Percentiles rank a stretch among this genome's conserved stretches.
These are phyloP conservation scores for Drosophila quinaria DNA, from an alignment of 2,888 invertebrate species.

Conservation along the genomic window DNA sequence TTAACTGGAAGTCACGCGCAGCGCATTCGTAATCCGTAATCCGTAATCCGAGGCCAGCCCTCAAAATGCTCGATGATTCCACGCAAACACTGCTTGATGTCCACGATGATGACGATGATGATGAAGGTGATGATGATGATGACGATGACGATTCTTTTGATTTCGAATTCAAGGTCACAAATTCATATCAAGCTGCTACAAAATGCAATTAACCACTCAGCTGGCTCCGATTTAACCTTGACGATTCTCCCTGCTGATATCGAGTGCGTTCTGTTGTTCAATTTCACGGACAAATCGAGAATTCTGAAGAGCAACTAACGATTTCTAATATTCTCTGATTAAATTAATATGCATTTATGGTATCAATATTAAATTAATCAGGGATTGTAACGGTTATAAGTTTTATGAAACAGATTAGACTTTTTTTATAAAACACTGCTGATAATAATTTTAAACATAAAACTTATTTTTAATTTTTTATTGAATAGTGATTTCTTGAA, in stretches of 20 bases:
- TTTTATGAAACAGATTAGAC: no score
- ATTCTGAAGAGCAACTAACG: conserved; percentile 13
- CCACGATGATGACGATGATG: conserved; percentile 3
- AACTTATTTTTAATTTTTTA: no score
- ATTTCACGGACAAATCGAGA: not conserved
- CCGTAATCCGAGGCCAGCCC: conserved; percentile 62
- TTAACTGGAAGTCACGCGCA: conserved; percentile 81
- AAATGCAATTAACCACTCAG: conserved; percentile 46
- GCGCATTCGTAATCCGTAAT: conserved; percentile 78
- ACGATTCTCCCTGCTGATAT: conserved; percentile 25
- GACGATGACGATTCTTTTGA: conserved; percentile 19
- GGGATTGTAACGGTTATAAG: no score
- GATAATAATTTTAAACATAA: no score
- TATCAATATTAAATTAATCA: no score
- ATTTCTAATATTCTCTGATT: not conserved
- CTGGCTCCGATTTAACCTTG: conserved; percentile 28
- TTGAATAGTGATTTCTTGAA: no score
- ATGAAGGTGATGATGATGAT: conserved; percentile 3
- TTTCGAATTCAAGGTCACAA: conserved; percentile 55
- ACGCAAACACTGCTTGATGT: conserved; percentile 23
- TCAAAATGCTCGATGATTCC: conserved; percentile 3
- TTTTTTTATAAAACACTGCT: no score
- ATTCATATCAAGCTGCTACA: conserved; percentile 28
- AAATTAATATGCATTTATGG: not conserved
- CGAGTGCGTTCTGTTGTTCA: conserved; percentile 6